These are phyloP conservation scores for Bovichtus diacanthus DNA, from an alignment of 2,797 vertebrate species.

Conservation along the genomic window DNA sequence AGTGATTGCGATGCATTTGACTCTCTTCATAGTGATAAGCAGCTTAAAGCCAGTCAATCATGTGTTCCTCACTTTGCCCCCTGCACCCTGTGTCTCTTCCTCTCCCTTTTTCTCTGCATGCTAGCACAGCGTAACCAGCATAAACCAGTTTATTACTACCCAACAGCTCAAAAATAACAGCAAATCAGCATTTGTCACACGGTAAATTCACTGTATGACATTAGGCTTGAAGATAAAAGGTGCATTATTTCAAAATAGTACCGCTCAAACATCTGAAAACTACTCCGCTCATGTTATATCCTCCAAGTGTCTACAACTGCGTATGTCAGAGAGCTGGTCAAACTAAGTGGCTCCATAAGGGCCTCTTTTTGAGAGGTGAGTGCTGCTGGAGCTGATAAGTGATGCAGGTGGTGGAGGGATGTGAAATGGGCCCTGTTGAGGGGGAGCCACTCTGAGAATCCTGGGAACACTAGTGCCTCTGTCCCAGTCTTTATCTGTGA, in stretches of 20 bases:
- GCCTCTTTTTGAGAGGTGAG: slow-evolving; percentile 48
- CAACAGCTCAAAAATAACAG: slow-evolving; percentile 26
- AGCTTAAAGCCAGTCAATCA: slow-evolving; percentile 79
- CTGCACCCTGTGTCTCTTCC: slow-evolving; percentile 51
- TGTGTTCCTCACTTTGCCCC: slow-evolving; percentile 45
- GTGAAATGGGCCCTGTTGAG: slow-evolving; percentile 51
- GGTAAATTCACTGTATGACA: slow-evolving; percentile 2
- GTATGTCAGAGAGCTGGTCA: slow-evolving; percentile 32
- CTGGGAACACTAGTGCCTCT: slow-evolving; percentile 68
- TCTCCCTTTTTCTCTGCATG: slow-evolving; percentile 39
- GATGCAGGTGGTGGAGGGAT: slow-evolving; percentile 69
- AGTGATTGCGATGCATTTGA: slow-evolving; percentile 76
- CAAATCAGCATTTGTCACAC: slow-evolving; percentile 30
- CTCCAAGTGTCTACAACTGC: slow-evolving; percentile 10
- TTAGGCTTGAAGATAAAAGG: neutral
- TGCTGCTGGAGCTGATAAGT: slow-evolving; percentile 64
- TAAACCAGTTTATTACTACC: slow-evolving; percentile 39
- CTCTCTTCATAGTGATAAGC: slow-evolving; percentile 75
- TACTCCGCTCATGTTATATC: slow-evolving; percentile 2
- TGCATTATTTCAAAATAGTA: slow-evolving; percentile 19
- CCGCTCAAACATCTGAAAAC: neutral
- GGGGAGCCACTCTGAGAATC: slow-evolving; percentile 32
- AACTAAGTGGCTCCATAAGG: slow-evolving; percentile 38
- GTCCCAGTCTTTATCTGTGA: slow-evolving; percentile 60
- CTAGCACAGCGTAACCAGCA: slow-evolving; percentile 24